Conservation (phyloP, 1,140 invertebrate species). For the Solenopsis fugax region DNA sequence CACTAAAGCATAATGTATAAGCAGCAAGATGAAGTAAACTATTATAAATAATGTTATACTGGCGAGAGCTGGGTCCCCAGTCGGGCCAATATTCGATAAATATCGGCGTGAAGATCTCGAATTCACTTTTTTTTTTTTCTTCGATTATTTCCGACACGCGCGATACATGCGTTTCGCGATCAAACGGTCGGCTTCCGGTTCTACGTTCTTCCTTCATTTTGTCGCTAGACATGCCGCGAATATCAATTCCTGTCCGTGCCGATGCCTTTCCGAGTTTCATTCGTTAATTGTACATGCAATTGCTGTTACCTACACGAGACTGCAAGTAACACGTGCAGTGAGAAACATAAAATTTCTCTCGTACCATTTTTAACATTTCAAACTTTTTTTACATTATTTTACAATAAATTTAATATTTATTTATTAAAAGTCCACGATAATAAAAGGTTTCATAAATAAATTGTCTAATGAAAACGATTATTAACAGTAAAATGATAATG, state of each 20-base stretch:
- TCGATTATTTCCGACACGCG: constrained; percentile 36
- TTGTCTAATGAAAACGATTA: background rate
- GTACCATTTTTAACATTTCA: background rate
- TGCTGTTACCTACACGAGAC: background rate
- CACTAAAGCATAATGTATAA: constrained; percentile 64
- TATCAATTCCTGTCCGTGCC: constrained; percentile 14
- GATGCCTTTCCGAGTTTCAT: constrained; percentile 43
- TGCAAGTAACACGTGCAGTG: background rate
- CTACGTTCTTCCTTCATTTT: constrained; percentile 29
- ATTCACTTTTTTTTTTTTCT: constrained; percentile 53
- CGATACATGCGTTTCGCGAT: constrained; percentile 4
- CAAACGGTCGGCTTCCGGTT: constrained; percentile 16
- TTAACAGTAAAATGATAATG: background rate
- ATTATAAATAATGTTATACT: constrained; percentile 81
- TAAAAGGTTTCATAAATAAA: background rate
- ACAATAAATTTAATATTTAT: background rate
- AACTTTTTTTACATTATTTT: background rate
- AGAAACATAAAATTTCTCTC: background rate
- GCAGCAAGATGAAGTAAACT: constrained; percentile 68
- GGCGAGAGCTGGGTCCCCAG: constrained; percentile 84
- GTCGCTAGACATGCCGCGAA: constrained; percentile 1
- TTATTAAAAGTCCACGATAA: background rate
- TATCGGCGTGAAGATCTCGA: constrained; percentile 82
- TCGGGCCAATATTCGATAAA: constrained; percentile 86
- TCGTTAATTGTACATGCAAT: background rate